phyloP scores from a whole-genome alignment of 2,888 invertebrate genomes.

The Meteorus colon region DNA sequence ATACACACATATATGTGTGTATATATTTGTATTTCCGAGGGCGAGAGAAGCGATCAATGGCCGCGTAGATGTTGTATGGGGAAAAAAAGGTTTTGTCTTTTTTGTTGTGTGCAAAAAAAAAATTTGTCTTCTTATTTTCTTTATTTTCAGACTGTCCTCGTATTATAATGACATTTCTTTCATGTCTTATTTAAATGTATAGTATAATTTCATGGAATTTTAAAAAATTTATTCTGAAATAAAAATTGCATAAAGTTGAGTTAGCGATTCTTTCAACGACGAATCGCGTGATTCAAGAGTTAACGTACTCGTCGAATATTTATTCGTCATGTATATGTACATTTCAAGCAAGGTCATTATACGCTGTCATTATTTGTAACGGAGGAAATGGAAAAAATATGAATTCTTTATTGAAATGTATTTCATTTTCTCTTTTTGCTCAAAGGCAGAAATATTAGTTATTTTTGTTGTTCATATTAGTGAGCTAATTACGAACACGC shows the following conservation, averaged over 20 bases:
- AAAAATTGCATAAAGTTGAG: constrained; percentile 27
- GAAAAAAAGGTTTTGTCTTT: not conserved
- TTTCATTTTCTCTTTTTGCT: not conserved
- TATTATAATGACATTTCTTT: not conserved
- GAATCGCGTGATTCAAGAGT: constrained; percentile 40
- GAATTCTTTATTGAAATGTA: not conserved
- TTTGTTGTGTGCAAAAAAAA: not conserved
- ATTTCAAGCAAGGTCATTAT: constrained; percentile 38
- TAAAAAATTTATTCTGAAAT: not conserved
- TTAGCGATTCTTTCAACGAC: constrained; percentile 5
- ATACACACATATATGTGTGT: not conserved
- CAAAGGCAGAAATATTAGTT: not conserved
- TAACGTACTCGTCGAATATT: constrained; percentile 28
- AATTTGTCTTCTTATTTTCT: not conserved
- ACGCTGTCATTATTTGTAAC: not conserved
- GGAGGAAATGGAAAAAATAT: not conserved
- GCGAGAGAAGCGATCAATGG: constrained; percentile 36
- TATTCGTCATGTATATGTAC: constrained; percentile 16
- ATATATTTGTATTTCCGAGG: constrained; percentile 31
- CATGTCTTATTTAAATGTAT: not conserved
- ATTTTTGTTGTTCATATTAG: not conserved
- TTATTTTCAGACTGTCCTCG: not conserved
- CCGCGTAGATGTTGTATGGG: constrained; percentile 10
- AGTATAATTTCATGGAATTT: constrained; percentile 5
- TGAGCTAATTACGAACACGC: not conserved